Conservation (phyloP, 2,113 vertebrate genomes). For the Columbina picui region DNA sequence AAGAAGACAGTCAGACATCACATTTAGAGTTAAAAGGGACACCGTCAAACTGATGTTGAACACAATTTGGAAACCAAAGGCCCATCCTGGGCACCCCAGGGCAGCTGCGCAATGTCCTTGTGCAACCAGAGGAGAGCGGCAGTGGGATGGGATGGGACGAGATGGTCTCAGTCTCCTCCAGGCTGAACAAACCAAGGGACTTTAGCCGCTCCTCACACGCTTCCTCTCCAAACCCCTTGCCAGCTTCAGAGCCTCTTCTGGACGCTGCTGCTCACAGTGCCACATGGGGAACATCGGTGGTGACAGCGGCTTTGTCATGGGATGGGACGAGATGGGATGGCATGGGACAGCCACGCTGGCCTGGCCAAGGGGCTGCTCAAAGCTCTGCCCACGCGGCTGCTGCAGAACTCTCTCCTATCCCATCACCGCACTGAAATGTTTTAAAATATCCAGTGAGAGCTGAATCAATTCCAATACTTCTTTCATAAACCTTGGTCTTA, state of each 20-base stretch:
- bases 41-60: not conserved
- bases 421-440: not conserved
- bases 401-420: not conserved
- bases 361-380: not conserved
- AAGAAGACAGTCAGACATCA: not conserved
- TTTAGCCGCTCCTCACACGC: too few relatives aligned
- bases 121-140: not conserved
- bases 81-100: not conserved
- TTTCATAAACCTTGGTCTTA: not conserved
- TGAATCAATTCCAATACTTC: not conserved
- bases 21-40: not conserved
- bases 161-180: too few relatives aligned
- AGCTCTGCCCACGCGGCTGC: not conserved
- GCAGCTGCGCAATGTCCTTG: not conserved
- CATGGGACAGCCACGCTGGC: not conserved
- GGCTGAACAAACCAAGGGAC: too few relatives aligned
- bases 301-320: too few relatives aligned
- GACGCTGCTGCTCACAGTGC: too few relatives aligned
- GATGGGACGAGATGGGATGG: not conserved
- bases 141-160: not conserved
- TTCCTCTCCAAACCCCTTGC: too few relatives aligned
- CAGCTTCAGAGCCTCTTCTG: too few relatives aligned
- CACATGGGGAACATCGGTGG: too few relatives aligned
- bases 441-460: not conserved
- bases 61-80: not conserved